A percentile compares a stretch with the other conserved stretches of the same genome.
Conservation (phyloP, 2,888 invertebrate genomes). For the Uloborus plumipes region DNA sequence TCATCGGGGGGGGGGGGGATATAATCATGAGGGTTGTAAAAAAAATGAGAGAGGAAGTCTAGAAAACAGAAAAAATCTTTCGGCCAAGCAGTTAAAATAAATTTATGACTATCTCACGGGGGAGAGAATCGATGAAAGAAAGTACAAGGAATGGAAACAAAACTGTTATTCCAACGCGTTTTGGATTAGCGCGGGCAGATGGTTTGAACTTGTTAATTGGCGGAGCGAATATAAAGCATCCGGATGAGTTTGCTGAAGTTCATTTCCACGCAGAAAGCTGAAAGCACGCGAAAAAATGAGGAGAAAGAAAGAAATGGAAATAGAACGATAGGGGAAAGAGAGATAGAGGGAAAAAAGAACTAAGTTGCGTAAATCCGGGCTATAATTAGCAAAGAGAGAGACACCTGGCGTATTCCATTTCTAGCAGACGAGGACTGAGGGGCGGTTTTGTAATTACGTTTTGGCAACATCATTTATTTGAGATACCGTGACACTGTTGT, state of each 20-base stretch:
- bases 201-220: constrained; percentile 50
- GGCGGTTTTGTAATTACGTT: constrained; percentile 57
- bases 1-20: no score
- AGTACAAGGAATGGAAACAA: no score
- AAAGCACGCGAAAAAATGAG: constrained; percentile 4
- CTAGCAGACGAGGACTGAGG: constrained; percentile 44
- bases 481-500: constrained; percentile 5
- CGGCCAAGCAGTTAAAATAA: no score
- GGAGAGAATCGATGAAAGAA: no score
- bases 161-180: no score
- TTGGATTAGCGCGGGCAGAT: constrained; percentile 17
- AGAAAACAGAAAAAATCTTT: no score
- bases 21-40: no score
- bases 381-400: constrained; percentile 57
- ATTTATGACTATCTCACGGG: no score
- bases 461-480: constrained; percentile 47
- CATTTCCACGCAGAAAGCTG: constrained; percentile 19
- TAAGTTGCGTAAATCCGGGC: constrained; percentile 56
- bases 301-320: background rate
- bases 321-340: constrained; percentile 3
- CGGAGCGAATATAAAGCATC: constrained; percentile 22
- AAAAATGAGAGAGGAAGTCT: no score
- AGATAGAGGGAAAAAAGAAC: background rate
- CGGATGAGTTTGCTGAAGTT: constrained; percentile 25
- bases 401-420: constrained; percentile 51